Evolutionary conservation across 1,140 invertebrate genomes (phyloP), one percentile per base, ranked within the genome.

Genomic region (Acyrthosiphon pisum): DNA sequence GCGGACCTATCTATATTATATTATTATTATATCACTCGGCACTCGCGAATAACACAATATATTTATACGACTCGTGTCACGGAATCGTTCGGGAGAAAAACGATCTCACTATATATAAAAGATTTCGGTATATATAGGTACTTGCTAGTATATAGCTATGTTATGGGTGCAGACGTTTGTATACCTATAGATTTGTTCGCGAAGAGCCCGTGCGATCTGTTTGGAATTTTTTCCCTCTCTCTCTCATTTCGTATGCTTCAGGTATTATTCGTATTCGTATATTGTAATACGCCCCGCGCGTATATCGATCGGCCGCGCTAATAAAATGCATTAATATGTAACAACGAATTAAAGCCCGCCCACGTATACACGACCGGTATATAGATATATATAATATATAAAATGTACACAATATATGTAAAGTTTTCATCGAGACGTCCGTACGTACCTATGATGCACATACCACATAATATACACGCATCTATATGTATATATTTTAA

Each of bases 281-380:
- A n/a, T 14, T 30, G n/a, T n/a, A 68, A n/a, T n/a, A 76, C n/a
- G 14, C 14, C n/a, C 60, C 11, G 30, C 14, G 14, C 60, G n/a
- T 14, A n/a, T n/a, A 76, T 76, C 60, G 60, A 76, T 76, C 60
- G 60, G 56, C 56, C 23, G 60, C n/a, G 30, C 60, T 76, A 76
- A 76, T 76, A 76, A 76, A 76, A 76, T n/a, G 60, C n/a, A 76
- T 76, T 76, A 76, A 76, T 76, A 76, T 76, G 60, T 76, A 35
- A n/a, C 60, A 76, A n/a, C 60, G 60, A 76, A 76, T 76, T 76
- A 76, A 76, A 76, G 60, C 60, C 60, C 30, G 1, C 14, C 60
- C 60, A n/a, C n/a, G n/a, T 35, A 68, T 18, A 76, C n/a, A 76
- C 60, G 11, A 18, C 60, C 30, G 60, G 14, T 76, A 76, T 35